phyloP scores from a whole-genome alignment of 1,140 invertebrate genomes.

The Geopemphigus sp. region DNA sequence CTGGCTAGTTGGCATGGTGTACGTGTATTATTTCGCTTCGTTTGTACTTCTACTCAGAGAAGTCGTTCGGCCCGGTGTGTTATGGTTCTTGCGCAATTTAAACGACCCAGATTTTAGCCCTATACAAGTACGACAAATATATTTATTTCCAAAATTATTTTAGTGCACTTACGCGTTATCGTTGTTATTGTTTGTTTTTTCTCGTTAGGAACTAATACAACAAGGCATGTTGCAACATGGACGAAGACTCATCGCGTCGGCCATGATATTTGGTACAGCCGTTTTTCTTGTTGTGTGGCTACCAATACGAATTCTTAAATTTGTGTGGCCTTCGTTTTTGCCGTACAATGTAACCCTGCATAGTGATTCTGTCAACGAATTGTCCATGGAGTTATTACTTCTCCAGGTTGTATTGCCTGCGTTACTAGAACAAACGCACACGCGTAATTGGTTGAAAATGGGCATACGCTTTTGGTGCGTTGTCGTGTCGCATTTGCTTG shows the following conservation, averaged over 20 bases:
- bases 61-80: constrained; percentile 89
- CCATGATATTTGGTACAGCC: constrained; percentile 93
- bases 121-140: constrained; percentile 69
- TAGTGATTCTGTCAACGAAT: constrained; percentile 83
- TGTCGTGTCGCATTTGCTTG: constrained; percentile 78
- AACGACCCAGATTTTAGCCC: constrained; percentile 99
- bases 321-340: constrained; percentile 79
- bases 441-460: constrained; percentile 86
- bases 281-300: constrained; percentile 95
- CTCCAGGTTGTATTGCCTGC: constrained; percentile 96
- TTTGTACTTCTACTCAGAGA: constrained; percentile 92
- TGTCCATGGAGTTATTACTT: constrained; percentile 88
- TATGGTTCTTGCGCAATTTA: constrained; percentile 95
- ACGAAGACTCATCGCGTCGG: constrained; percentile 83
- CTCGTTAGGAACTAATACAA: constrained; percentile 94
- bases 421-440: constrained; percentile 92
- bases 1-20: constrained; percentile 99
- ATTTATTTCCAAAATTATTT: background rate
- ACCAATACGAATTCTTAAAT: constrained; percentile 84
- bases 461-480: constrained; percentile 86
- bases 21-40: constrained; percentile 98
- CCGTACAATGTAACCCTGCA: constrained; percentile 85
- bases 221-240: constrained; percentile 88
- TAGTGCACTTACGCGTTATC: background rate
- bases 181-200: constrained; percentile 28